phyloP scores from a whole-genome alignment of 1,140 invertebrate species.

The Ectropis grisescens region DNA sequence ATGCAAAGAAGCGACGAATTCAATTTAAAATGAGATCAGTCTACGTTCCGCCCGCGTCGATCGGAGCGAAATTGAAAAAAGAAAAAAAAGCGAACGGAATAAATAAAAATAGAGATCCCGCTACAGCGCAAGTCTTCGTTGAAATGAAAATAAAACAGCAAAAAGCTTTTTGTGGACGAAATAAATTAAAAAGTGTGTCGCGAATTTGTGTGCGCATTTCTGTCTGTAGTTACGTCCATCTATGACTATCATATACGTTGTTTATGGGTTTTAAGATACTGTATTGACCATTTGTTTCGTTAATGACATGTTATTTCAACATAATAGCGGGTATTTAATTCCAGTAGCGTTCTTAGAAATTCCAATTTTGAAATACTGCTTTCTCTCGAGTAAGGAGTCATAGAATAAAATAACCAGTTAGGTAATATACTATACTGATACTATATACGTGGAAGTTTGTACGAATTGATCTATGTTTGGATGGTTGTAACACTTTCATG shows the following conservation, averaged over 20 bases:
- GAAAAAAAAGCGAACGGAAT: constrained; percentile 48
- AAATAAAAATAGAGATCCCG: constrained; percentile 70
- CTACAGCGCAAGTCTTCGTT: constrained; percentile 67
- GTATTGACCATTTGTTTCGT: too few relatives aligned
- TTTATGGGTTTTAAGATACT: constrained; percentile 4
- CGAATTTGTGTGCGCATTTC: constrained; percentile 49
- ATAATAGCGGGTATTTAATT: too few relatives aligned
- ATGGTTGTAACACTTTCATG: too few relatives aligned
- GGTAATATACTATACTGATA: too few relatives aligned
- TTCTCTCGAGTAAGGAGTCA: too few relatives aligned
- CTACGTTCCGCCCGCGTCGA: constrained; percentile 57
- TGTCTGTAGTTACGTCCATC: neutral
- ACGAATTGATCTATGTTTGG: too few relatives aligned
- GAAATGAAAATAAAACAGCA: constrained; percentile 68
- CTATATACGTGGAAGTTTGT: too few relatives aligned
- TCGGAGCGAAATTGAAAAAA: constrained; percentile 64
- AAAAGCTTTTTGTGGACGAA: constrained; percentile 66
- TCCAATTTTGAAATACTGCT: too few relatives aligned
- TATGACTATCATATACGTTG: constrained; percentile 5
- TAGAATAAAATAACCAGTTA: too few relatives aligned
- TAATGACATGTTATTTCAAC: too few relatives aligned
- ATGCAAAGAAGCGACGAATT: constrained; percentile 58
- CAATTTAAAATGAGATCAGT: constrained; percentile 68
- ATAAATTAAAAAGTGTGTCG: constrained; percentile 68
- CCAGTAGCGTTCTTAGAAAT: too few relatives aligned